phyloP scores from a whole-genome alignment of 2,888 invertebrate genomes.

The Neria commutata region DNA sequence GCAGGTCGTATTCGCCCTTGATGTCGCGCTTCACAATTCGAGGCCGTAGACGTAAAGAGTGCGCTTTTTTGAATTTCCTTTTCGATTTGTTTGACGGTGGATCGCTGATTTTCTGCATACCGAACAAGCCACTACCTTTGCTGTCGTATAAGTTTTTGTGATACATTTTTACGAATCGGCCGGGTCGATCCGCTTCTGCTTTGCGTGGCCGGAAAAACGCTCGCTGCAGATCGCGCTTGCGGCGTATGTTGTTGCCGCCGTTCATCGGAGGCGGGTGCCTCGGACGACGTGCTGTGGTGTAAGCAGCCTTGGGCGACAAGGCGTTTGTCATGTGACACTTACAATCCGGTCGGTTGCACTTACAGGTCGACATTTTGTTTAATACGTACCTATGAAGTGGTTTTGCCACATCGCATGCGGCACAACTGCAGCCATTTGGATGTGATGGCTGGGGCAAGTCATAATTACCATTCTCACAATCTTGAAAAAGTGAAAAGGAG shows the following conservation, averaged over 20 bases:
- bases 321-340: constrained; percentile 15
- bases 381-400: constrained; percentile 51
- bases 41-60: constrained; percentile 28
- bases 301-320: background rate
- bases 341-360: constrained; percentile 22
- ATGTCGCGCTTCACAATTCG: constrained; percentile 52
- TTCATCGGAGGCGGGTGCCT: too few relatives aligned
- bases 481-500: constrained; percentile 30
- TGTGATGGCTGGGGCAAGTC: constrained; percentile 8
- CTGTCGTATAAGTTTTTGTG: constrained; percentile 39
- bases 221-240: constrained; percentile 45
- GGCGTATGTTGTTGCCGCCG: constrained; percentile 39
- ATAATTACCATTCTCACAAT: constrained; percentile 32
- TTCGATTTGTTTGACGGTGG: constrained; percentile 25
- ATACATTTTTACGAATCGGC: constrained; percentile 48
- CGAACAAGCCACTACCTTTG: background rate
- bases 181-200: constrained; percentile 32
- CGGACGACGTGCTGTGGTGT: too few relatives aligned
- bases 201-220: constrained; percentile 38
- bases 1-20: constrained; percentile 56
- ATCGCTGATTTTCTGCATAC: too few relatives aligned
- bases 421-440: constrained; percentile 38
- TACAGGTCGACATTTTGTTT: constrained; percentile 25
- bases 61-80: constrained; percentile 39
- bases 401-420: constrained; percentile 35